Conservation (phyloP, 2,797 vertebrate genomes). For the Falco berigora region DNA sequence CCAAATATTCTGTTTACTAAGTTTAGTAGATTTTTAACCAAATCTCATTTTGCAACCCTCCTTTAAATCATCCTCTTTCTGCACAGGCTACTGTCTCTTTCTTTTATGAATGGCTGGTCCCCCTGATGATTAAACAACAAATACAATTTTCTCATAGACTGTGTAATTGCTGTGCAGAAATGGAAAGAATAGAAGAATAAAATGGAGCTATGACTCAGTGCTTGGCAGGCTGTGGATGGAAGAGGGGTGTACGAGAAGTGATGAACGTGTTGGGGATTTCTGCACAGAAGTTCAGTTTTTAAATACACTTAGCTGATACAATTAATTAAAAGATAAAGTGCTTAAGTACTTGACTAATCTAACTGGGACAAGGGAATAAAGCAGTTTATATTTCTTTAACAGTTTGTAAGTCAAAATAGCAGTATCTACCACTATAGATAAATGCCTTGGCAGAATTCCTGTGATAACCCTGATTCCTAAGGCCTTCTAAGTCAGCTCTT, state of each 20-base stretch:
- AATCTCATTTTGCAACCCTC: not conserved
- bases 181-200: slow-evolving; percentile 61
- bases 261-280: slow-evolving; percentile 52
- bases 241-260: not conserved
- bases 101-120: slow-evolving; percentile 3
- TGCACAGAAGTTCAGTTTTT: slow-evolving; percentile 36
- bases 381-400: slow-evolving; percentile 13
- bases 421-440: not conserved
- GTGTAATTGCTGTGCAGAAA: slow-evolving; percentile 60
- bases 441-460: slow-evolving; percentile 12
- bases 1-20: not conserved
- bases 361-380: slow-evolving; percentile 33
- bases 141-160: slow-evolving; percentile 23
- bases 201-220: slow-evolving; percentile 63
- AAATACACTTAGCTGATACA: slow-evolving; percentile 52
- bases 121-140: slow-evolving; percentile 53
- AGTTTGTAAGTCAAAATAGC: slow-evolving; percentile 19
- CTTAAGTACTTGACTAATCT: slow-evolving; percentile 41
- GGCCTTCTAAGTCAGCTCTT: slow-evolving; percentile 22
- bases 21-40: not conserved
- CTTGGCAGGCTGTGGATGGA: slow-evolving; percentile 49
- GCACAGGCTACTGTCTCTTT: not conserved
- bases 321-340: slow-evolving; percentile 65
- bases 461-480: slow-evolving; percentile 6
- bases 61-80: not conserved